These are phyloP conservation scores for Eurosta solidaginis DNA, from an alignment of 1,140 invertebrate genomes.

Conservation along the genomic window DNA sequence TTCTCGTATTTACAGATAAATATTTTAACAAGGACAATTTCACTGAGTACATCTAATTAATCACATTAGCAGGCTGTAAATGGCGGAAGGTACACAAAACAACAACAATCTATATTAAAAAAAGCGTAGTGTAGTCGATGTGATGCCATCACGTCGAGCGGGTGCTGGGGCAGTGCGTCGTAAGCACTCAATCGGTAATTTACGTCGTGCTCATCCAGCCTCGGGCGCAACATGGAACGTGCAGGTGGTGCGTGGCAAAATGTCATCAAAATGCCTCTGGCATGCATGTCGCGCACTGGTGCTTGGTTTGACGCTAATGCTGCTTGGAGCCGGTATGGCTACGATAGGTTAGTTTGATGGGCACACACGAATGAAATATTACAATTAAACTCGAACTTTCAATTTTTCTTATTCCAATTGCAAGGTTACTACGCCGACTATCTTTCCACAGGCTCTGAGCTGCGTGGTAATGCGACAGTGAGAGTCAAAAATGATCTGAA, in stretches of 20 bases:
- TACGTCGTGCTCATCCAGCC: constrained; percentile 69
- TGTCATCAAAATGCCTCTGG: constrained; percentile 85
- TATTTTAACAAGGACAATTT: too few relatives aligned
- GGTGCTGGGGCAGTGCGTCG: constrained; percentile 61
- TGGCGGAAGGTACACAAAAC: not conserved
- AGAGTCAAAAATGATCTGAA: constrained; percentile 78
- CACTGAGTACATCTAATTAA: too few relatives aligned
- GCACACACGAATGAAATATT: not conserved
- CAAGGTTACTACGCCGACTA: constrained; percentile 83
- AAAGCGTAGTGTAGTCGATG: constrained; percentile 34
- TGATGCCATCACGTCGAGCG: constrained; percentile 58
- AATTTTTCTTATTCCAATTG: constrained; percentile 30
- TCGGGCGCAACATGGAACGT: constrained; percentile 74
- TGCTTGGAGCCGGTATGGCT: constrained; percentile 86
- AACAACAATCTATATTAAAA: not conserved
- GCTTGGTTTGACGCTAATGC: constrained; percentile 80
- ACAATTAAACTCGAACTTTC: not conserved
- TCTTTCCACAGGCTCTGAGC: constrained; percentile 74
- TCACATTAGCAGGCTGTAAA: too few relatives aligned
- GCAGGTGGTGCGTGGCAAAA: constrained; percentile 77
- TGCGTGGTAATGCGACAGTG: constrained; percentile 76
- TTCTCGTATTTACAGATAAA: too few relatives aligned
- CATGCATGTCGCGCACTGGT: constrained; percentile 86
- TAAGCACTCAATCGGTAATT: constrained; percentile 64
- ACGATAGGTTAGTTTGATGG: constrained; percentile 74